phyloP scores from a whole-genome alignment of 2,113 vertebrate genomes.

The Aythya baeri region DNA sequence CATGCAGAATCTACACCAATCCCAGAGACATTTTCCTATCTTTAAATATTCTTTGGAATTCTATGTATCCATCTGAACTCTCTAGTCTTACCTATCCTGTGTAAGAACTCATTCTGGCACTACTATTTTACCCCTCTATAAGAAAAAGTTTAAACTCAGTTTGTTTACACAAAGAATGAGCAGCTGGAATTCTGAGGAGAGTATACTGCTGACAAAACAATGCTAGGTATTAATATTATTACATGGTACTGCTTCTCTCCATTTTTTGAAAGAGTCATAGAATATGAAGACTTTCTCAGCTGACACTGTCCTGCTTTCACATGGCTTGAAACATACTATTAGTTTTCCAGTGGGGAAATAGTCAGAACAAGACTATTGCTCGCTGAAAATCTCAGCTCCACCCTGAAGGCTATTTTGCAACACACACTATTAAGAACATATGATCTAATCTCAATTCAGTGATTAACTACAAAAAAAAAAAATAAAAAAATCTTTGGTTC shows the following conservation, averaged over 20 bases:
- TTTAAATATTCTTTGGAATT: neutral
- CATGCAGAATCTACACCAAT: neutral
- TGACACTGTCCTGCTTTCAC: neutral
- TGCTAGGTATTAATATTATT: neutral
- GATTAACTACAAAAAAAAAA: neutral
- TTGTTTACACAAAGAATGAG: neutral
- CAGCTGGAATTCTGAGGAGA: neutral
- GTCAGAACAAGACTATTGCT: neutral
- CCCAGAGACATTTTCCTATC: neutral
- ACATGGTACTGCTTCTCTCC: neutral
- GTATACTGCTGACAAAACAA: neutral
- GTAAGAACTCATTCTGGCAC: neutral
- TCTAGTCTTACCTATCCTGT: rapidly evolving
- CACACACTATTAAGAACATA: neutral
- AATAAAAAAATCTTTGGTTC: neutral
- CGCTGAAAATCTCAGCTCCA: neutral
- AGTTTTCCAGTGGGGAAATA: neutral
- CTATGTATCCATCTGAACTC: neutral
- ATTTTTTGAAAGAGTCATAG: neutral
- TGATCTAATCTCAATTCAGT: neutral
- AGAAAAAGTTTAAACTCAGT: neutral
- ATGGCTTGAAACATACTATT: neutral
- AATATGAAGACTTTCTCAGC: neutral
- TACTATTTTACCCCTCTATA: neutral
- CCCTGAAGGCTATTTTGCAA: neutral